Evolutionary conservation across 2,113 vertebrate genomes (phyloP), one percentile per base, ranked within the genome.

Genomic region (Spea bombifrons): DNA sequence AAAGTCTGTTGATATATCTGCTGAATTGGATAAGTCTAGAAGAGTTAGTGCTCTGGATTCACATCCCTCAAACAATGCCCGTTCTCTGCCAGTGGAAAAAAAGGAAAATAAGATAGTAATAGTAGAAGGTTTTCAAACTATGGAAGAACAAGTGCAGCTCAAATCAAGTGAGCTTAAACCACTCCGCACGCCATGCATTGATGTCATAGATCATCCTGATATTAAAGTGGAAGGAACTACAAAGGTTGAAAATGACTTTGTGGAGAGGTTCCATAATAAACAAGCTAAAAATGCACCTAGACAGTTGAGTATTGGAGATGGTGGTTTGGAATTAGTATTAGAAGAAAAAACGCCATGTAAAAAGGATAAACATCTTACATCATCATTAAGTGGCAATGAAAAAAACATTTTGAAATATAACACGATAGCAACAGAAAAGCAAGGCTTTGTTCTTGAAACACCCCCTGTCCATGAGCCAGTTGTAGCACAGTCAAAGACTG

Each of bases 401-500:
- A 80, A 68, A 68, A 52, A n/a, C 1, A 16, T 10, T 7, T 64
- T 69, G 43, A 44, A 82, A 47, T 76, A 84, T 53, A 30, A 43
- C 30, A 73, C 7, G 8, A 5, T 43, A 73, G 5, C 45, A 4
- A 43, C 73, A 75, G 0, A 75, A 30, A 30, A 30, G 12, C 7
- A 59, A 59, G 10, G 55, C 4, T 12, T 2, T 81, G 48, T 71
- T 45, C 43, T 50, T 76, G 73, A 81, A 52, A 84, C 72, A 0
- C 0, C 66, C 48, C 9, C 82, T 3, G 3, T 59, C 0, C 59
- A 49, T 2, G 76, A 82, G 0, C 75, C 83, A 66, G 82, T 43
- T 73, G 84, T 83, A 2, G 75, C 74, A 0, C 10, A 65, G 81
- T 82, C 85, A 69, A 66, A 82, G 79, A 85, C 86, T 83, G 83